phyloP scores from a whole-genome alignment of 2,113 vertebrate genomes.

The Microtus ochrogaster region DNA sequence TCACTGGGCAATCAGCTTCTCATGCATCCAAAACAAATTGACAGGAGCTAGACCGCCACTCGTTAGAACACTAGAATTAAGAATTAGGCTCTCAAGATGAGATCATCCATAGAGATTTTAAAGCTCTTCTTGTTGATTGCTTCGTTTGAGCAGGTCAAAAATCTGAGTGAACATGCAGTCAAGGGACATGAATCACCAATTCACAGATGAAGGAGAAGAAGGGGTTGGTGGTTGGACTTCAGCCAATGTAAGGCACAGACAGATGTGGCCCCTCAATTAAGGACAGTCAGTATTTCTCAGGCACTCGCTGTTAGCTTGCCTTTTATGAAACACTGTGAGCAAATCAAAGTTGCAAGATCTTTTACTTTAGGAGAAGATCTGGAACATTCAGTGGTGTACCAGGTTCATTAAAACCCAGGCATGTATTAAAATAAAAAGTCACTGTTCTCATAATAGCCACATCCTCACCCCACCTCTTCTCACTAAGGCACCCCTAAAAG shows the following conservation, averaged over 20 bases:
- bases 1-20: background rate
- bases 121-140: background rate
- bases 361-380: background rate
- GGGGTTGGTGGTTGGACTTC: background rate
- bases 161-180: background rate
- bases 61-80: background rate
- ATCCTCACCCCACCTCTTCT: too few relatives aligned
- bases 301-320: background rate
- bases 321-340: background rate
- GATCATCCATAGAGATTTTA: background rate
- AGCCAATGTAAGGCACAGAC: background rate
- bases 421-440: background rate
- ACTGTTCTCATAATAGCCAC: background rate
- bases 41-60: background rate
- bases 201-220: background rate
- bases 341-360: background rate
- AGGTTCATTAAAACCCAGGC: background rate
- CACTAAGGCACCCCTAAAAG: background rate
- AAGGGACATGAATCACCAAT: too few relatives aligned
- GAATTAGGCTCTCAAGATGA: conserved; percentile 9
- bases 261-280: rapidly evolving
- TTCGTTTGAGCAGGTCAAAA: background rate
- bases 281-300: background rate
- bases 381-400: rapidly evolving
- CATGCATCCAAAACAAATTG: too few relatives aligned